phyloP scores from a whole-genome alignment of 2,797 vertebrate species.

The Lithobates sylvaticus region DNA sequence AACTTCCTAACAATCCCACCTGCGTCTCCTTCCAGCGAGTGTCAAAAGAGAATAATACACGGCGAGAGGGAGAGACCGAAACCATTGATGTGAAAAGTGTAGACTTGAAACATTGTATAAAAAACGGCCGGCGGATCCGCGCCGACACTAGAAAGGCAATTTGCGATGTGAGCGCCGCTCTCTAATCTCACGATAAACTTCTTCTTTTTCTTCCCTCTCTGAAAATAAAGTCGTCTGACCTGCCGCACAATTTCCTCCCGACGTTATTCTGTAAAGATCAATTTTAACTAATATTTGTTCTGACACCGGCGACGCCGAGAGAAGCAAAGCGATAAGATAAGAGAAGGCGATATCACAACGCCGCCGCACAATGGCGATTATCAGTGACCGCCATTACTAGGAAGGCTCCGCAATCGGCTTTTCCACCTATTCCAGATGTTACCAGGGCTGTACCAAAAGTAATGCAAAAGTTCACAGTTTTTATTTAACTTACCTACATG shows the following conservation, averaged over 20 bases:
- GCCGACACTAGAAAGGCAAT: constrained; percentile 47
- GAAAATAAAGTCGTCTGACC: constrained; percentile 2
- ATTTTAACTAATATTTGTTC: constrained; percentile 33
- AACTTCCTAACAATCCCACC: constrained; percentile 41
- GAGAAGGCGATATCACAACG: background rate
- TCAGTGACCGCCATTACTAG: background rate
- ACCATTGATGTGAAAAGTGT: constrained; percentile 47
- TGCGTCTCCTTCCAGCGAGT: constrained; percentile 44
- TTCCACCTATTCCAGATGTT: background rate
- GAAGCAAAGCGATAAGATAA: background rate
- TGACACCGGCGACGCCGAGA: constrained; percentile 27
- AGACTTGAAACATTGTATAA: constrained; percentile 54
- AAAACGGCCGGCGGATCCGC: constrained; percentile 51
- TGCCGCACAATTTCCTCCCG: background rate
- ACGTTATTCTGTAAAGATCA: constrained; percentile 50
- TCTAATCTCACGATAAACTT: constrained; percentile 59
- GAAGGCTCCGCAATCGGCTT: background rate
- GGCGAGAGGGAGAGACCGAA: constrained; percentile 25
- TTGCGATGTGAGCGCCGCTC: constrained; percentile 51
- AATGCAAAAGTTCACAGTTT: no score
- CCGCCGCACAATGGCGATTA: background rate
- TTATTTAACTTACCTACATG: no score
- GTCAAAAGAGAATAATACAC: constrained; percentile 42
- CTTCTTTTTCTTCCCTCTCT: constrained; percentile 28
- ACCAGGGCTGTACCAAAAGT: no score